These are phyloP conservation scores for Ranitomeya imitator DNA, from an alignment of 2,113 vertebrate species.

Conservation along the genomic window DNA sequence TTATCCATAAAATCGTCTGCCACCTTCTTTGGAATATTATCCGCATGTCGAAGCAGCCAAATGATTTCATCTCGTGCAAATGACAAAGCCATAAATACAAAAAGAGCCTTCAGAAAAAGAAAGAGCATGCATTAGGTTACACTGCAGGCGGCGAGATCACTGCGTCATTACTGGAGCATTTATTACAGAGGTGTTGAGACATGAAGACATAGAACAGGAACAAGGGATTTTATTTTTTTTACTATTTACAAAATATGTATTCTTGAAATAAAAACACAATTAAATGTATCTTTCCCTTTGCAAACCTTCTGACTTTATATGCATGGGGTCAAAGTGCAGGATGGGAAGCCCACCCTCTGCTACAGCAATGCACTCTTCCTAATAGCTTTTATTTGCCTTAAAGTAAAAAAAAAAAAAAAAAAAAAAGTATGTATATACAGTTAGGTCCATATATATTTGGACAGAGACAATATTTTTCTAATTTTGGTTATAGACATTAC, in stretches of 20 bases:
- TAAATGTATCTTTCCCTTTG: no score
- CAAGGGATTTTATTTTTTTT: background rate
- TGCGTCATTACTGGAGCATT: background rate
- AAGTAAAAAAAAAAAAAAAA: no score
- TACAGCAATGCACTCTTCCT: no score
- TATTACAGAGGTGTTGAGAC: background rate
- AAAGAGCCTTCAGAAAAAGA: conserved; percentile 81
- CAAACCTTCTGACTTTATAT: no score
- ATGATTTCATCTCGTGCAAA: conserved; percentile 98
- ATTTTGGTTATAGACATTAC: no score
- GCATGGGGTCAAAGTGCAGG: no score
- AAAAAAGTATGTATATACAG: no score
- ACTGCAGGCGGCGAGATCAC: background rate
- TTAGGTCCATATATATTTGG: no score
- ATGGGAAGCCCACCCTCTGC: no score
- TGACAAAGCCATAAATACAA: conserved; percentile 98
- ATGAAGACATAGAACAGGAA: background rate
- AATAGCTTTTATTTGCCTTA: no score
- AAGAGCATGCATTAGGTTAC: background rate
- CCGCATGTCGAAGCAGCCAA: conserved; percentile 96
- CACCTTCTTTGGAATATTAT: conserved; percentile 99
- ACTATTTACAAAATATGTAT: background rate
- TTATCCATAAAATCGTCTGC: conserved; percentile 99
- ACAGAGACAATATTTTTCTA: no score
- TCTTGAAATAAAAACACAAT: background rate